Base-by-base conservation (phyloP, 2,888 invertebrate genomes). In the Stramonita haemastoma region DNA sequence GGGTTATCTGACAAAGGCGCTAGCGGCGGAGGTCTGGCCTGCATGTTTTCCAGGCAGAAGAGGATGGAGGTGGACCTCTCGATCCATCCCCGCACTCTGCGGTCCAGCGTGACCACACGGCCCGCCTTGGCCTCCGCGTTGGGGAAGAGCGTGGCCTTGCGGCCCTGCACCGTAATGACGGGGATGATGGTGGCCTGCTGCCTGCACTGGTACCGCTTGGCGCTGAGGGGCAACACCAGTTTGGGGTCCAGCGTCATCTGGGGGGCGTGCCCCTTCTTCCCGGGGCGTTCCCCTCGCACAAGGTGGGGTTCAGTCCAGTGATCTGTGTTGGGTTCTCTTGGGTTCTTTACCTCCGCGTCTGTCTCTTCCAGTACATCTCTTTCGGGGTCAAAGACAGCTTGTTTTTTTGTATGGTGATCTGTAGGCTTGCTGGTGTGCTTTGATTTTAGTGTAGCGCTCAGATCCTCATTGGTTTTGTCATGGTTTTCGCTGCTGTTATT, bases 171-270 rank as follows among this genome's bases (percentile, higher is more conserved):
- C 22, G 89, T 32, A 29, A 89, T 89, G 29, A 89, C 89, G 57
- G 89, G 89, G 46, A 84, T 86, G 66, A 89, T 89, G 79, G 87
- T 81, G 70, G 89, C 87, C 85, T 89, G 89, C 32, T 87, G 60
- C 34, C 46, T 83, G 34, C 81, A 56, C n/a, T 46, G 81, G 36
- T 56, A 56, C 70, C 77, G 34, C 83, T 89, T 87, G 70, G 79
- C n/a, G 34, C 79, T 83, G 83, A 89, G 79, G 15, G 89, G 89
- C 13, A 89, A 70, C 36, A 87, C 89, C 29, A 89, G 87, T 32
- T 85, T 70, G 13, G 89, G 89, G 79, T 89, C 89, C 60, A 89
- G 56, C 19, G 89, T 87, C 89, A 89, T 87, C 87, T 89, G 87
- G 81, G 83, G 86, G 34, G 83, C 81, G 79, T 89, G 87, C 13